phyloP scores from a whole-genome alignment of 2,113 vertebrate genomes.

The Brachirus orientalis region DNA sequence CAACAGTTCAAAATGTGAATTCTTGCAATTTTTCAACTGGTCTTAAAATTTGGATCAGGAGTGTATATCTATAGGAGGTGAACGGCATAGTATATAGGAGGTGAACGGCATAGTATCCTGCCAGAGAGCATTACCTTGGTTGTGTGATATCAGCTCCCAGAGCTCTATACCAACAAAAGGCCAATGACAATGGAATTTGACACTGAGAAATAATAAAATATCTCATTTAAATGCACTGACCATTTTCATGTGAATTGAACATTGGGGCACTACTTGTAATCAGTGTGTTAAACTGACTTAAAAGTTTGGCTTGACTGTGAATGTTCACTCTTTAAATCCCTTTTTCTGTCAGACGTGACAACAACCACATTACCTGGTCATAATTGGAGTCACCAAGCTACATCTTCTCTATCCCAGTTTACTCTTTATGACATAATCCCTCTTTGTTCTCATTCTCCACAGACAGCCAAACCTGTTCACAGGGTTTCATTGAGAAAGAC shows the following conservation, averaged over 20 bases:
- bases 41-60: too few relatives aligned
- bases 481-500: constrained; percentile 49
- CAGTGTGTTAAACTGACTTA: neutral
- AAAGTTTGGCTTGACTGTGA: neutral
- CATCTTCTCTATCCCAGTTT: constrained; percentile 36
- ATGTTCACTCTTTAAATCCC: constrained; percentile 1
- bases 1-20: too few relatives aligned
- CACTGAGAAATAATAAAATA: too few relatives aligned
- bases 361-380: constrained; percentile 47
- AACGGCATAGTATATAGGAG: too few relatives aligned
- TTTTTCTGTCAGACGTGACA: constrained; percentile 26
- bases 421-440: constrained; percentile 59
- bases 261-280: neutral
- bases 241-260: neutral
- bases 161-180: too few relatives aligned
- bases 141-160: too few relatives aligned
- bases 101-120: too few relatives aligned
- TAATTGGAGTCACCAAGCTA: constrained; percentile 46
- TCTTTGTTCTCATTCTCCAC: constrained; percentile 61
- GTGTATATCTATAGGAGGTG: too few relatives aligned
- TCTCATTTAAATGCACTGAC: neutral
- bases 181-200: too few relatives aligned
- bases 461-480: constrained; percentile 55
- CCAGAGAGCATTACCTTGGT: too few relatives aligned
- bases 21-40: too few relatives aligned